Evolutionary conservation across 2,888 invertebrate species (phyloP), one percentile per base, ranked within the genome.

Genomic region (Chamaedrilus cognettii): DNA sequence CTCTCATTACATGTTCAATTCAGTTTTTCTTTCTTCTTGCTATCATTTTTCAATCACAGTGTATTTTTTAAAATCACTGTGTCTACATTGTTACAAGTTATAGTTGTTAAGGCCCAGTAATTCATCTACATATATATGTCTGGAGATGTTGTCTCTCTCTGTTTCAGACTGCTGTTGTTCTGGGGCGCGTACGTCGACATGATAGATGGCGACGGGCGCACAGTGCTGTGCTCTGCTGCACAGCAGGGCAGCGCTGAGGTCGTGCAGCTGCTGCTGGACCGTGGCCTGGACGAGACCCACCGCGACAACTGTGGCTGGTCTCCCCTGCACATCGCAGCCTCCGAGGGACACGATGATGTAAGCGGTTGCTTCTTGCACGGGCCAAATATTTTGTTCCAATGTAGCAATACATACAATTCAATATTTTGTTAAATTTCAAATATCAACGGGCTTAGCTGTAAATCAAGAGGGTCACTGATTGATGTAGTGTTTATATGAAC

Each of bases 251-350:
- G 50, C 34, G 91, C 91, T 42, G 92, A 93, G 75, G 94, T 96
- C 7, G 96, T 96, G 0, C 88, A 92, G 28, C 92, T 93, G 79
- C 86, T 97, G 52, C 86, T 97, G n/a, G 83, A 83, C 66, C 67
- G 81, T 35, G 96, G 89, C 78, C 80, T 85, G 68, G 86, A 87
- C 76, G 87, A 95, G 93, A 84, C 86, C 79, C 87, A 87, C 74
- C 76, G 86, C n/a, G 97, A 97, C 81, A 95, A 96, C 85, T 92
- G 93, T 0, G 96, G 97, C 0, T 97, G 96, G 97, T 96, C 97
- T 0, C 96, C 98, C 0, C 83, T 98, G 64, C 96, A 97, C 82
- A 96, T 97, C 82, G 91, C 96, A 0, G 93, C 96, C 19, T 96
- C 96, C 82, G 95, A 97, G 86, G 92, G 94, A 15, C 94, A 95